Base-by-base conservation (phyloP, 1,140 invertebrate species). In the Himalopsyche phryganea region DNA sequence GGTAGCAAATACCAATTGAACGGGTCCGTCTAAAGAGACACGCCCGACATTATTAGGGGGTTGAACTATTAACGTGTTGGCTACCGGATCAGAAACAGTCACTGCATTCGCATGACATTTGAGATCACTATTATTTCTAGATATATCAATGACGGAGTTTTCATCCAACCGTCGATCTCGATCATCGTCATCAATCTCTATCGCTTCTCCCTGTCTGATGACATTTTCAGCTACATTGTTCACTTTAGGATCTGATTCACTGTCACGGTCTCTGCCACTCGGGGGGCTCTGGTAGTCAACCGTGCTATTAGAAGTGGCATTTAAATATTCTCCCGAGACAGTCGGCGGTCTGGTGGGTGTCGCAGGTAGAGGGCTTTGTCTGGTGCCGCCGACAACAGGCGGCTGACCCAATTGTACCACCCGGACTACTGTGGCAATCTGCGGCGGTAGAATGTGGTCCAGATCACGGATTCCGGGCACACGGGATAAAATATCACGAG, bases 391-490 rank as follows among this genome's bases (percentile, higher is more conserved):
- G 3, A 77, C 75, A 2, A 77, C 75, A 3, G 75, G 75, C 15
- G 50, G 28, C 52, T 79, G 75, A 1, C 75, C 75, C 1, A 79
- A 70, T 63, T 79, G 75, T 11, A 77, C 75, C 7, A 79, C 74
- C 61, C 76, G 68, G 10, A 79, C 75, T 40, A 71, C 52, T 1
- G 60, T 45, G 50, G 70, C 65, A 28, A 60, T 35, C 4, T 59
- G 63, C 10, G 50, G 45, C 5, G 73, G 71, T 20, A 69, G 64
- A 19, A 76, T 67, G 64, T 71, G 76, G 51, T 74, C 68, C 2
- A 69, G 41, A 42, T 55, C 66, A 38, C 67, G 64, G 15, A 75
- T 51, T 45, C 65, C 65, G 6, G 65, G 65, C 2, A 66, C 54
- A 35, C 58, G 28, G 0, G 50, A 53, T 35, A 63, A 48, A 14